phyloP scores from a whole-genome alignment of 2,797 vertebrate species.

The Sandelia bainsii region DNA sequence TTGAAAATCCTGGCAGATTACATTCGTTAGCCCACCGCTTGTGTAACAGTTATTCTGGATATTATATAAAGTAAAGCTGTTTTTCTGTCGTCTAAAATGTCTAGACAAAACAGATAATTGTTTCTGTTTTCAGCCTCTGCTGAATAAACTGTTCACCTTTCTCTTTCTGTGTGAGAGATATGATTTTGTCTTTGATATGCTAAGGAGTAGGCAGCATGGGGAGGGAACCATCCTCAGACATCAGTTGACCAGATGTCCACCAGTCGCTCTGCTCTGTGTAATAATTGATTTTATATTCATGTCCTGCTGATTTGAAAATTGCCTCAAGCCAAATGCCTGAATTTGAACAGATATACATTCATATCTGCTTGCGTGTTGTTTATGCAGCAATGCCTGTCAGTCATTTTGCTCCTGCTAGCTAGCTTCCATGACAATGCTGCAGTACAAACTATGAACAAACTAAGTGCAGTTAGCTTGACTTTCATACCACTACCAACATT shows the following conservation, averaged over 20 bases:
- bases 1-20: conserved; percentile 55
- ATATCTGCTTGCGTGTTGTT: conserved; percentile 52
- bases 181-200: conserved; percentile 70
- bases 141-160: neutral
- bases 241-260: conserved; percentile 72
- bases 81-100: conserved; percentile 22
- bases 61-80: conserved; percentile 57
- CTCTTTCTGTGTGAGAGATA: conserved; percentile 34
- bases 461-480: neutral
- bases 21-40: conserved; percentile 50
- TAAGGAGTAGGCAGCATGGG: conserved; percentile 63
- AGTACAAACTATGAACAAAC: neutral
- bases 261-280: conserved; percentile 56
- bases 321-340: conserved; percentile 68
- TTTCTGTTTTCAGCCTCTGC: conserved; percentile 2
- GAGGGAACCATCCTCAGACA: conserved; percentile 48
- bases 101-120: conserved; percentile 5
- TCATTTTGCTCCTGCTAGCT: conserved; percentile 49
- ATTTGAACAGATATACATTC: conserved; percentile 52
- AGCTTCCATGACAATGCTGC: conserved; percentile 34
- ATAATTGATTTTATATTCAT: conserved; percentile 75
- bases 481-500: neutral
- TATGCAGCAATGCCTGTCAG: conserved; percentile 62
- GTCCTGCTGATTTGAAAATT: conserved; percentile 68
- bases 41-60: conserved; percentile 49